A percentile compares a stretch with the other conserved stretches of the same genome.
Conservation (phyloP, 2,797 vertebrate genomes). For the Acrocephalus scirpaceus region DNA sequence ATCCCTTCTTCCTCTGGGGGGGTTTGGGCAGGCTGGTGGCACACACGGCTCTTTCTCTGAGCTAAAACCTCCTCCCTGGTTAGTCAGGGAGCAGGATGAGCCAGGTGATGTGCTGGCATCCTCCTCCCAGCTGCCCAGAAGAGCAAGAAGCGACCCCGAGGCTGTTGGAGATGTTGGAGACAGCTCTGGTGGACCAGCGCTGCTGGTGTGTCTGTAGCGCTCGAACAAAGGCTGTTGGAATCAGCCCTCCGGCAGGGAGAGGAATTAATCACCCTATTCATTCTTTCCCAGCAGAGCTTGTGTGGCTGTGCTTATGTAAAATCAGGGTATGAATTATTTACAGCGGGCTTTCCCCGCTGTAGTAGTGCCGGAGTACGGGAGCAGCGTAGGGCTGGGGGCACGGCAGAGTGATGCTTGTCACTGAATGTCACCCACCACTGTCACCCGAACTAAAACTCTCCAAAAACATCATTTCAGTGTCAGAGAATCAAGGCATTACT, state of each 20-base stretch:
- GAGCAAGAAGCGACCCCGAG: background rate
- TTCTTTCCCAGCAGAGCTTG: slow-evolving; percentile 17
- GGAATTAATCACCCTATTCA: slow-evolving; percentile 30
- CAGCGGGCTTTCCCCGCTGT: background rate
- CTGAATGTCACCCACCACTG: background rate
- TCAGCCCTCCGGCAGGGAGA: background rate
- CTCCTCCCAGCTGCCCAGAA: background rate
- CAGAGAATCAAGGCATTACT: background rate
- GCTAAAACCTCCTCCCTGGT: background rate
- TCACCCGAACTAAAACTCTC: background rate
- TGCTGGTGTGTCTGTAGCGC: background rate
- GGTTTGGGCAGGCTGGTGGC: background rate
- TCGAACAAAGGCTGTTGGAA: slow-evolving; percentile 28
- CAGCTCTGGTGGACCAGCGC: background rate
- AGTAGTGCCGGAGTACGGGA: background rate
- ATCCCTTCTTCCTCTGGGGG: background rate
- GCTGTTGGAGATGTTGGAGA: background rate
- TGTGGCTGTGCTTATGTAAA: slow-evolving; percentile 1
- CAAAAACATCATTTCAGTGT: background rate
- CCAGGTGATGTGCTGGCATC: background rate
- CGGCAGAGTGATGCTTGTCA: background rate
- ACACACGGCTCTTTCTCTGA: background rate
- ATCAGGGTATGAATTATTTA: slow-evolving; percentile 49
- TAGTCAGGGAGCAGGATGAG: background rate
- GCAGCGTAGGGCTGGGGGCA: background rate